These are phyloP conservation scores for Sinocyclocheilus grahami DNA, from an alignment of 2,113 vertebrate species.

Conservation along the genomic window DNA sequence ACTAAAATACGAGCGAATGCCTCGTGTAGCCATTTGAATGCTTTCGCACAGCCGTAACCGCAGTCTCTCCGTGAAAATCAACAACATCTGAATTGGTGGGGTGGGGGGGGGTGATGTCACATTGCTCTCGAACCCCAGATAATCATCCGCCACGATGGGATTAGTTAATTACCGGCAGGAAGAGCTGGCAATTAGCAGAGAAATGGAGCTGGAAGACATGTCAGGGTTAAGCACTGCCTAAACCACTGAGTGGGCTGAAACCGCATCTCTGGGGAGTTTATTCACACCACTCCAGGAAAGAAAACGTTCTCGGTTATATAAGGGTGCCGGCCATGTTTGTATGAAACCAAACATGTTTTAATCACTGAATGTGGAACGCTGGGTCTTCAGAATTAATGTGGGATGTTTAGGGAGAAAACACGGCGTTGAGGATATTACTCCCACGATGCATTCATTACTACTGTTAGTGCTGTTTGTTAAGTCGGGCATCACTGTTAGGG, in stretches of 20 bases:
- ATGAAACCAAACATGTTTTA: neutral
- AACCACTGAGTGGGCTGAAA: slow-evolving; percentile 71
- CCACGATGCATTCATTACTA: neutral
- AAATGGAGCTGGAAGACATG: slow-evolving; percentile 74
- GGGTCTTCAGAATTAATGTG: neutral
- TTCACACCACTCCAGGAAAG: slow-evolving; percentile 54
- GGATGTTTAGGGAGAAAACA: neutral
- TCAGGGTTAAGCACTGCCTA: slow-evolving; percentile 78
- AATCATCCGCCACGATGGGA: slow-evolving; percentile 71
- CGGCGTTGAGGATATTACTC: neutral
- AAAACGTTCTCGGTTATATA: neutral
- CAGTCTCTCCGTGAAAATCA: slow-evolving; percentile 46
- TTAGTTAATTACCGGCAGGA: slow-evolving; percentile 74
- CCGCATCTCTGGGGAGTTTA: slow-evolving; percentile 63
- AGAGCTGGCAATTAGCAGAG: slow-evolving; percentile 75
- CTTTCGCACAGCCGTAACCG: neutral
- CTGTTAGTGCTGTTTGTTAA: neutral
- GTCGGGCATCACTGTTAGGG: neutral
- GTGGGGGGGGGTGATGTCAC: slow-evolving; percentile 59
- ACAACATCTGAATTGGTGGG: slow-evolving; percentile 54
- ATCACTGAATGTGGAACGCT: neutral
- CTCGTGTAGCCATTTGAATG: neutral
- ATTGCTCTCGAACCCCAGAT: slow-evolving; percentile 66
- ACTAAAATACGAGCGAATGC: neutral
- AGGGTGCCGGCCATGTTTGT: neutral